These are phyloP conservation scores for Hypomecis punctinalis DNA, from an alignment of 2,888 invertebrate genomes.

Conservation along the genomic window DNA sequence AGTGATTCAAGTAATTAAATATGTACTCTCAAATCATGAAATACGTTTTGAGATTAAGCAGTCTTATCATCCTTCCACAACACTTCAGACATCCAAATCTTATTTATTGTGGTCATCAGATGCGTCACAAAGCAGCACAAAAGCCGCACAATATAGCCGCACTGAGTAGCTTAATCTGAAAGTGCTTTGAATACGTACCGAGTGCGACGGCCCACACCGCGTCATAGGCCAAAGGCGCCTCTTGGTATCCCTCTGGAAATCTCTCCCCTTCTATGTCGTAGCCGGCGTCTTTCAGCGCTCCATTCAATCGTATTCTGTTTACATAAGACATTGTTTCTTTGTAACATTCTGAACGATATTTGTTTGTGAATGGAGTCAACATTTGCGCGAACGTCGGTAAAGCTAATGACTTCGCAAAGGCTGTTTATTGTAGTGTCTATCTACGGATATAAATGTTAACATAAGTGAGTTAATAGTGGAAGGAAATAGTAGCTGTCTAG, in stretches of 20 bases:
- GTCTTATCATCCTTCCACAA: too few species aligned
- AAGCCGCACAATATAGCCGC: too few species aligned
- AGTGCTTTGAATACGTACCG: conserved; percentile 78
- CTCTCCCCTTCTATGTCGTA: conserved; percentile 94
- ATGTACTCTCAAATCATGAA: too few species aligned
- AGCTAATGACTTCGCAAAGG: conserved; percentile 15
- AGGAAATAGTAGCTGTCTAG: conserved; percentile 6
- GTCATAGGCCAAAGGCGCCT: conserved; percentile 99
- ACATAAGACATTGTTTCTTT: conserved; percentile 53
- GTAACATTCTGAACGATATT: conserved; percentile 26
- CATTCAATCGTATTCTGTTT: conserved; percentile 90
- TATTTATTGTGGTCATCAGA: not conserved
- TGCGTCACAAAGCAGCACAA: not conserved
- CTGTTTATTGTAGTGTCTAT: not conserved
- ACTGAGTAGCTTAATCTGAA: too few species aligned
- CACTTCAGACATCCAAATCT: not conserved
- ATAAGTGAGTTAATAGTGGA: not conserved
- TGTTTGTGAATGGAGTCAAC: conserved; percentile 21
- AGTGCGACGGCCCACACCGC: conserved; percentile 99
- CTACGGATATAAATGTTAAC: conserved; percentile 17
- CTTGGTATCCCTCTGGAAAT: conserved; percentile 97
- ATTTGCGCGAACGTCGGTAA: conserved; percentile 15
- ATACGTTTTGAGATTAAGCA: too few species aligned
- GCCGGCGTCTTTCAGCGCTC: conserved; percentile 90
- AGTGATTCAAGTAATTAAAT: too few species aligned